Conservation (phyloP, 2,797 vertebrate species). For the Gambusia yucatana region DNA sequence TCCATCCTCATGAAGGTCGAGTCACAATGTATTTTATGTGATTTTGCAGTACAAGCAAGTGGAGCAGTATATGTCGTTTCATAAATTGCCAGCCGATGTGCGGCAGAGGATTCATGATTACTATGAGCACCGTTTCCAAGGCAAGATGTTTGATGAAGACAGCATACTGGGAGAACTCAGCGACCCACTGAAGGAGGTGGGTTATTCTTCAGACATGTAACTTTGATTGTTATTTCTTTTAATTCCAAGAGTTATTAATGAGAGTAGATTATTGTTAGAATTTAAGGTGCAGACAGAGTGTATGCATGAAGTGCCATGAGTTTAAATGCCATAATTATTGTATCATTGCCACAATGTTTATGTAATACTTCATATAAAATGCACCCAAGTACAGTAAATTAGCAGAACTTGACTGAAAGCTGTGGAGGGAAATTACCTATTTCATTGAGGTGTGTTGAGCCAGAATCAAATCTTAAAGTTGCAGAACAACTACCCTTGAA, state of each 20-base stretch:
- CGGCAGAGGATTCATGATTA: slow-evolving; percentile 96
- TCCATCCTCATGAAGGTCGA: slow-evolving; percentile 21
- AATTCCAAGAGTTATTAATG: neutral
- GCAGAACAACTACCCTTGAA: no score
- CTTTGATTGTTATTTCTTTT: neutral
- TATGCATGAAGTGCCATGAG: no score
- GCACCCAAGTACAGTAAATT: no score
- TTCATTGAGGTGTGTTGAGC: no score
- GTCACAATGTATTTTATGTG: slow-evolving; percentile 35
- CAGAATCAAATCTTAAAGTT: no score
- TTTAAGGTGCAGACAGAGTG: neutral
- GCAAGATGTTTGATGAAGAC: slow-evolving; percentile 98
- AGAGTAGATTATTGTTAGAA: neutral
- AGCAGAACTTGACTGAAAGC: no score
- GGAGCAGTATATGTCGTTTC: slow-evolving; percentile 99
- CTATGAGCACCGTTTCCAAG: slow-evolving; percentile 95
- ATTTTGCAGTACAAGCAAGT: slow-evolving; percentile 93
- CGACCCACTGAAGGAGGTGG: slow-evolving; percentile 93
- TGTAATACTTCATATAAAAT: no score
- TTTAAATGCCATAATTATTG: no score
- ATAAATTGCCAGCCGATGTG: slow-evolving; percentile 93
- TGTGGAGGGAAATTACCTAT: no score
- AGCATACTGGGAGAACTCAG: slow-evolving; percentile 95
- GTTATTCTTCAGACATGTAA: slow-evolving; percentile 21
- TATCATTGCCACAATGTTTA: no score